A percentile compares a stretch with the other conserved stretches of the same genome.
Evolutionary conservation across 2,797 vertebrate species (phyloP).

Genomic region (Neostethus bicornis): DNA sequence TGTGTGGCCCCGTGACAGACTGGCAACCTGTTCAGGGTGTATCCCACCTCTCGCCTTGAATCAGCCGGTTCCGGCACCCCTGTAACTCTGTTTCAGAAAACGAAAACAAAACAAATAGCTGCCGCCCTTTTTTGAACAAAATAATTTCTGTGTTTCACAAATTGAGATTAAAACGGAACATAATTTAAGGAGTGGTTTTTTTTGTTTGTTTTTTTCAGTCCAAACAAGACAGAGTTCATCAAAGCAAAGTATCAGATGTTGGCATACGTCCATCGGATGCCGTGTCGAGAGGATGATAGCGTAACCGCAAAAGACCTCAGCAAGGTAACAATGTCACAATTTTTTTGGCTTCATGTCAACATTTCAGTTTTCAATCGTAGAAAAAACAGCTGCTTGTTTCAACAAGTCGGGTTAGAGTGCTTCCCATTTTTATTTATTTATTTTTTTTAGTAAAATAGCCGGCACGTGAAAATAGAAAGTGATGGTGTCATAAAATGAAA

Average conservation of each 20-base stretch:
- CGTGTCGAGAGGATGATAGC: constrained; percentile 95
- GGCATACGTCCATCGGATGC: constrained; percentile 94
- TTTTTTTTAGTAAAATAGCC: background rate
- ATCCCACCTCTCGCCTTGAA: too few species aligned
- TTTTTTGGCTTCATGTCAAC: background rate
- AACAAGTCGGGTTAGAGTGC: too few species aligned
- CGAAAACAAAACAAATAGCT: too few species aligned
- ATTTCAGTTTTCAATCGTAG: background rate
- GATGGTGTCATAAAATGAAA: background rate
- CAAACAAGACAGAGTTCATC: constrained; percentile 98
- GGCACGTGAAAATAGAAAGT: background rate
- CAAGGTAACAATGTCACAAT: constrained; percentile 81
- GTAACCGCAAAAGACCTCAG: constrained; percentile 97
- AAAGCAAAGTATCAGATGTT: constrained; percentile 98
- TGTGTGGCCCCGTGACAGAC: too few species aligned
- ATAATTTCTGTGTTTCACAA: background rate
- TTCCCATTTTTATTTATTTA: too few species aligned
- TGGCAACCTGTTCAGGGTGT: too few species aligned
- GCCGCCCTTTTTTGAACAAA: too few species aligned
- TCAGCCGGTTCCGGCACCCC: too few species aligned
- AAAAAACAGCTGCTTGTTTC: background rate
- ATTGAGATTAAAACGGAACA: too few species aligned
- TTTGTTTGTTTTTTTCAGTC: constrained; percentile 79
- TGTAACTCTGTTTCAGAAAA: too few species aligned
- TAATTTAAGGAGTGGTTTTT: too few species aligned